Base-by-base conservation (phyloP, 2,797 vertebrate genomes). In the Anguilla anguilla region DNA sequence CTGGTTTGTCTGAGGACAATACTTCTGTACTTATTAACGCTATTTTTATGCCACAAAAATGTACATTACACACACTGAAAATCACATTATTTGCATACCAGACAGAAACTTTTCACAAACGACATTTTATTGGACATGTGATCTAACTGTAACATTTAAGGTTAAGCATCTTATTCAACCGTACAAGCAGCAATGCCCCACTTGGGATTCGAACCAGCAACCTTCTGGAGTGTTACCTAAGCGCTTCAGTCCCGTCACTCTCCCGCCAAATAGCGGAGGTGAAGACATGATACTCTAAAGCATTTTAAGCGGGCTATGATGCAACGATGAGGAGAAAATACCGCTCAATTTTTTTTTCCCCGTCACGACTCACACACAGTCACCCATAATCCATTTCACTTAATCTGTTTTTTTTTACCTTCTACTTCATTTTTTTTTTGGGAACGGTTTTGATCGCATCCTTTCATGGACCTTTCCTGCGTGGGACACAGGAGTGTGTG, bases 311-410 rank as follows among this genome's bases (percentile, higher is more conserved):
- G 19, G 77, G 43, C 43, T 81, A 81, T 81, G 77, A 9, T 6
- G 35, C 6, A 81, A 49, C 7, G 77, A 49, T 25, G n/a, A 81
- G 9, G 7, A 81, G 77, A 49, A 81, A 25, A 49, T 25, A 49
- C 39, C 7, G 10, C 43, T 67, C 22, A 25, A 6, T 67, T 67
- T n/a, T 67, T 67, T 79, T 15, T 9, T 77, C 19, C 13, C 77
- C 13, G 35, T 77, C 72, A 77, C 6, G 39, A 49, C 22, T 49
- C 39, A 25, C 17, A 49, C 7, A 81, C 17, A 43, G 77, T 81
- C 39, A 81, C 49, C 77, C 77, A 81, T 46, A 81, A 49, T 81
- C 77, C 77, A 49, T 81, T 46, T 81, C 6, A 81, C 77, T 49
- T 49, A 46, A 49, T 81, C 43, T 15, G 15, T 43, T 77, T 77